A percentile compares a stretch with the other conserved stretches of the same genome.
Conservation (phyloP, 2,888 invertebrate genomes). For the Agriopis leucophaearia region DNA sequence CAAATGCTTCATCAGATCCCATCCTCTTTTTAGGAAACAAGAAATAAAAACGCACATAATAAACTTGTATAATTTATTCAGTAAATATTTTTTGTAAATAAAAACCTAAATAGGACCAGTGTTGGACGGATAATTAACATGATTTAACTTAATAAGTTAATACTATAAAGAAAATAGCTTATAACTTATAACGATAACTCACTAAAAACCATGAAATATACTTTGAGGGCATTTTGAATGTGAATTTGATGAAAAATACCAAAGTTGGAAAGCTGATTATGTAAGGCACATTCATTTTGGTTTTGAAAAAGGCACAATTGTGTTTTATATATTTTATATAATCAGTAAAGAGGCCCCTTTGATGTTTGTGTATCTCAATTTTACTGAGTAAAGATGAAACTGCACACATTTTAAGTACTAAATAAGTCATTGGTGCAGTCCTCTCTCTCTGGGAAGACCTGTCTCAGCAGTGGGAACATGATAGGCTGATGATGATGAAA, state of each 20-base stretch:
- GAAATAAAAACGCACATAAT: conserved; percentile 11
- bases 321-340: neutral
- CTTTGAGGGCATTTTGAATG: neutral
- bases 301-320: conserved; percentile 43
- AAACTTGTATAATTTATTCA: conserved; percentile 35
- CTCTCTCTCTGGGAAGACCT: too few relatives aligned
- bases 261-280: conserved; percentile 7
- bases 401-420: too few relatives aligned
- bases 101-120: conserved; percentile 39
- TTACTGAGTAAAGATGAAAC: neutral
- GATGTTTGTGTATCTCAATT: neutral
- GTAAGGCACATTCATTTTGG: conserved; percentile 56
- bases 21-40: neutral
- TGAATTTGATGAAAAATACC: neutral
- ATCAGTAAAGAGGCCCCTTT: too few relatives aligned
- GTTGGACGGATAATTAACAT: conserved; percentile 36
- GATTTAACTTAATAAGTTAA: conserved; percentile 23
- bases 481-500: too few relatives aligned
- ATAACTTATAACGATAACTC: conserved; percentile 13
- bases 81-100: conserved; percentile 29
- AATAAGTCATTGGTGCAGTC: too few relatives aligned
- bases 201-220: neutral
- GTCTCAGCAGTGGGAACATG: too few relatives aligned
- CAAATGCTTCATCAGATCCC: too few relatives aligned
- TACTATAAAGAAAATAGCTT: conserved; percentile 25